Conservation (phyloP, 1,140 invertebrate species). For the Diploscapter pachys region DNA sequence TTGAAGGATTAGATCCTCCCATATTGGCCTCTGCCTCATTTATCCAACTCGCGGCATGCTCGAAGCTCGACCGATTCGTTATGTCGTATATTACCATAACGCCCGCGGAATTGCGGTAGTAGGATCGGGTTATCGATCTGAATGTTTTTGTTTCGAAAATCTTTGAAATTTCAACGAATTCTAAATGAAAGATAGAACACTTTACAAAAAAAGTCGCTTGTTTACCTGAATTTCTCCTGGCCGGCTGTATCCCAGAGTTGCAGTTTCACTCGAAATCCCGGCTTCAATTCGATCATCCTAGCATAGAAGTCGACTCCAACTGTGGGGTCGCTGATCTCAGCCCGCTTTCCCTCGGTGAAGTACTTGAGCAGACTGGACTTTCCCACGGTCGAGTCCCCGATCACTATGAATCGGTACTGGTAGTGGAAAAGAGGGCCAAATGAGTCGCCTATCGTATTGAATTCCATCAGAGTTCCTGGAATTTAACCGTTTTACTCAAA, state of each 20-base stretch:
- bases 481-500: too few relatives aligned
- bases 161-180: slow-evolving; percentile 1
- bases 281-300: slow-evolving; percentile 86
- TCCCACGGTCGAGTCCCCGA: slow-evolving; percentile 96
- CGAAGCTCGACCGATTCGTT: slow-evolving; percentile 86
- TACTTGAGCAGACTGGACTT: slow-evolving; percentile 93
- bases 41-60: slow-evolving; percentile 90
- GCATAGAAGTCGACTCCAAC: slow-evolving; percentile 81
- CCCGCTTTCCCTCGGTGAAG: slow-evolving; percentile 96
- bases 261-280: slow-evolving; percentile 89
- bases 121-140: slow-evolving; percentile 81
- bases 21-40: slow-evolving; percentile 89
- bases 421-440: slow-evolving; percentile 34
- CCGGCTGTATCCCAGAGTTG: slow-evolving; percentile 98
- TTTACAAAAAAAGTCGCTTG: slow-evolving; percentile 6
- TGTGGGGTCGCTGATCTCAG: slow-evolving; percentile 71
- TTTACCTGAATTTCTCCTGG: slow-evolving; percentile 85
- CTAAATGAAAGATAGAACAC: background rate
- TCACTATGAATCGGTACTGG: slow-evolving; percentile 89
- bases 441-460: slow-evolving; percentile 32
- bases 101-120: slow-evolving; percentile 95
- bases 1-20: slow-evolving; percentile 72
- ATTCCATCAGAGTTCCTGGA: slow-evolving; percentile 7
- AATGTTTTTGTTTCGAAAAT: slow-evolving; percentile 30
- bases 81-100: slow-evolving; percentile 94